Evolutionary conservation across 2,797 vertebrate genomes (phyloP), one percentile per base, ranked within the genome.

Genomic region (Sebastolobus alascanus): DNA sequence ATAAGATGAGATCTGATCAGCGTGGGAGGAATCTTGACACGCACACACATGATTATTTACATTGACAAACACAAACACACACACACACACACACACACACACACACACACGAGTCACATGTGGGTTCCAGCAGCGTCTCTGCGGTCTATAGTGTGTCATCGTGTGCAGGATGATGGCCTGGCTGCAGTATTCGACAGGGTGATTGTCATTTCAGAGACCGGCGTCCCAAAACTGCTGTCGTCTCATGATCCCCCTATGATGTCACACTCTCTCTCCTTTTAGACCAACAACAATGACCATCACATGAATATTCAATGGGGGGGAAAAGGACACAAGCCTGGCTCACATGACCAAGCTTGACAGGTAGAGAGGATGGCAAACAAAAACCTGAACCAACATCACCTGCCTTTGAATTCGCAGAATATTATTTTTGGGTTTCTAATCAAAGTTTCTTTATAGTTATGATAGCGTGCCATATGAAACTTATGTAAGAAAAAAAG

Each of bases 191-290:
- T 83, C 79, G 43, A 68, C 68, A 70, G 64, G 59, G 31, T 29
- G 73, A 61, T 37, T 87, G 91, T 89, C 67, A 74, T 61, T 87
- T 86, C 37, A 84, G 75, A 69, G 54, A 70, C 16, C 31, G 5
- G 33, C 22, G n/a, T 27, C 10, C 8, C 46, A 64, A 83, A 82
- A 80, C 66, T 74, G 81, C 70, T 60, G 75, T 50, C 3, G 38
- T 88, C 87, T 81, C 89, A 76, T 85, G 80, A 87, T 79, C 64
- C 72, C 75, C 52, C 50, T 35, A 54, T 82, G 84, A 89, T 87
- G 88, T 86, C 90, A 89, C 9, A 89, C 11, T 9, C 66, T 82
- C 66, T 82, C 67, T 61, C 59, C 66, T 81, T 90, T 84, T 46
- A 40, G n/a, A 83, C 43, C 37, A 29, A 61, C 55, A 75, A 85